Evolutionary conservation across 2,888 invertebrate genomes (phyloP).

Genomic region (Heteropelma amictum): DNA sequence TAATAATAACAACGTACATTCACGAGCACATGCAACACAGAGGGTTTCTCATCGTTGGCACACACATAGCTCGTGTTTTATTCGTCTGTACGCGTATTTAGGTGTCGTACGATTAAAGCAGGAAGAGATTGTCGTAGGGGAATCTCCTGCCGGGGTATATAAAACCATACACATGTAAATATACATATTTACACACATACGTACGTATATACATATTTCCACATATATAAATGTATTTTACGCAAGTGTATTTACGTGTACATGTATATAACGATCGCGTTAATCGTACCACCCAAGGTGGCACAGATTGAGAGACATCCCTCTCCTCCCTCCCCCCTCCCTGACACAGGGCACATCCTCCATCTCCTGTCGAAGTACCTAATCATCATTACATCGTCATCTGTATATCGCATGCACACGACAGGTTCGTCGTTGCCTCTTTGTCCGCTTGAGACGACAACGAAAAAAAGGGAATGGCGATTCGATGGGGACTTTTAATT

Average conservation of each 20-base stretch:
- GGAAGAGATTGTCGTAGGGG: slow-evolving; percentile 75
- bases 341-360: slow-evolving; percentile 73
- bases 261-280: slow-evolving; percentile 66
- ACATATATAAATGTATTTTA: no score
- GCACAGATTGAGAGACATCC: slow-evolving; percentile 75
- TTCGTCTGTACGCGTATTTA: neutral
- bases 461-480: no score
- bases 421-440: no score
- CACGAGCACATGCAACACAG: no score
- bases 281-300: slow-evolving; percentile 78
- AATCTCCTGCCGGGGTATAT: slow-evolving; percentile 58
- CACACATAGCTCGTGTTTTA: slow-evolving; percentile 44
- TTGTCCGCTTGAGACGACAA: no score
- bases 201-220: neutral
- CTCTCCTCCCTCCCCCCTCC: no score
- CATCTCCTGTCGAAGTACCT: slow-evolving; percentile 61
- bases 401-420: no score
- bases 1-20: no score
- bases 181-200: neutral
- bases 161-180: neutral
- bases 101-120: slow-evolving; percentile 69
- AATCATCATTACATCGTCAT: slow-evolving; percentile 43
- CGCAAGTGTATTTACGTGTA: neutral
- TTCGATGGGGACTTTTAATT: no score
- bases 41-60: neutral